A percentile compares a stretch with the other conserved stretches of the same genome.
Evolutionary conservation across 2,888 invertebrate species (phyloP).

Genomic region (Heliconius ismenius): DNA sequence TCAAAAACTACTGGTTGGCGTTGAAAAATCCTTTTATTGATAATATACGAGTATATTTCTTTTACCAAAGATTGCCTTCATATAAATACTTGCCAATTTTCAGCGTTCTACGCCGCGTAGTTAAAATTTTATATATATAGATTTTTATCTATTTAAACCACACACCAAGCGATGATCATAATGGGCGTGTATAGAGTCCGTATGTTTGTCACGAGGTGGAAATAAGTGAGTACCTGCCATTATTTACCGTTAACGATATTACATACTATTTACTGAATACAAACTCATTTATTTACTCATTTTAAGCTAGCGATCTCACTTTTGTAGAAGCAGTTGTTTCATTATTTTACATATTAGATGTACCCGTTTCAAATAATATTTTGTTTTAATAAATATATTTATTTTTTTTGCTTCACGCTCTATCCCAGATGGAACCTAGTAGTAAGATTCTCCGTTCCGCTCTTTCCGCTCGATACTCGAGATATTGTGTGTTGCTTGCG

Average conservation of each 20-base stretch:
- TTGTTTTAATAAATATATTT: neutral
- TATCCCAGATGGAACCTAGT: neutral
- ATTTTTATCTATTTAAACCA: constrained; percentile 22
- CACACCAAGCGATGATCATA: constrained; percentile 36
- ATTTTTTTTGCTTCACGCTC: neutral
- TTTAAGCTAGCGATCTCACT: constrained; percentile 4
- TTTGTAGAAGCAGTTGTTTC: neutral
- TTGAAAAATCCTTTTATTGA: too few relatives aligned
- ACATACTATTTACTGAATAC: constrained; percentile 34
- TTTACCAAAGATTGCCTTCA: too few relatives aligned
- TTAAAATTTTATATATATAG: neutral
- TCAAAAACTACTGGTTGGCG: too few relatives aligned
- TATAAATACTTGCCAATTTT: too few relatives aligned
- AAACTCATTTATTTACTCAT: constrained; percentile 9
- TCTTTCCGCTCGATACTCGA: neutral
- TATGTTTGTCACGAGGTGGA: constrained; percentile 46
- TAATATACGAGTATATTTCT: too few relatives aligned
- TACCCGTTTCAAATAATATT: neutral
- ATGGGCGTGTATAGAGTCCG: constrained; percentile 36
- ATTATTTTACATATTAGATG: neutral
- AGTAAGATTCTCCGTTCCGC: neutral
- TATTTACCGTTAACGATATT: constrained; percentile 42
- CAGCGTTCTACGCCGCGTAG: too few relatives aligned
- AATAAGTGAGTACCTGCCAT: constrained; percentile 39
- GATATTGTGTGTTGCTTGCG: neutral